These are phyloP conservation scores for Drosophila kanekoi DNA, from an alignment of 2,888 invertebrate genomes.

Conservation along the genomic window DNA sequence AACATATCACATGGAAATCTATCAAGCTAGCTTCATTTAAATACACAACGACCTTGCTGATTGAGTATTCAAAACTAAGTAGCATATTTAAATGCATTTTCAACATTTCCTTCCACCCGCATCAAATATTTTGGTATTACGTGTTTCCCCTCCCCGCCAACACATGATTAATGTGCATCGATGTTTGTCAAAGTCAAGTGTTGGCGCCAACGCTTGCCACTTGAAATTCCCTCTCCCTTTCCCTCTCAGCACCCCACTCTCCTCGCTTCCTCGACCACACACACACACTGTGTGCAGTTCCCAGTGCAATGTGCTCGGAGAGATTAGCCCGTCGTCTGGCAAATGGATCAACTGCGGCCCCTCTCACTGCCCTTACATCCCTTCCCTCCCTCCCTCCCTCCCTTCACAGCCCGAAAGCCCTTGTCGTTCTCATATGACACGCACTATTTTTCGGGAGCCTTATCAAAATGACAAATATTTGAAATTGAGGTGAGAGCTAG, in stretches of 20 bases:
- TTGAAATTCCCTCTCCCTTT: slow-evolving; percentile 39
- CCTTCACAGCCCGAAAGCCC: slow-evolving; percentile 1
- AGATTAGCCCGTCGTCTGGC: slow-evolving; percentile 40
- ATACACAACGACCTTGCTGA: slow-evolving; percentile 27
- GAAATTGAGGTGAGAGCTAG: slow-evolving; percentile 66
- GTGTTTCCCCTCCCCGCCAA: slow-evolving; percentile 27
- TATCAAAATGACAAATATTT: slow-evolving; percentile 74
- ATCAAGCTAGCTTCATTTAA: slow-evolving; percentile 5
- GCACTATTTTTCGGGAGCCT: slow-evolving; percentile 61
- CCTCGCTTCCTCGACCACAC: neutral
- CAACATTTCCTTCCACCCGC: slow-evolving; percentile 6
- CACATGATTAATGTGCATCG: slow-evolving; percentile 62
- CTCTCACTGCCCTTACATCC: no score
- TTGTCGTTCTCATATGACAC: slow-evolving; percentile 29
- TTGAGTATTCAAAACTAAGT: neutral
- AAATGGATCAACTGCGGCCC: neutral
- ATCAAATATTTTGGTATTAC: slow-evolving; percentile 7
- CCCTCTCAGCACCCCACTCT: no score
- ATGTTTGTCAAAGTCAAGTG: slow-evolving; percentile 80
- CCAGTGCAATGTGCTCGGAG: slow-evolving; percentile 46
- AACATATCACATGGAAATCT: slow-evolving; percentile 6
- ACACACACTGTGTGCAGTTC: slow-evolving; percentile 47
- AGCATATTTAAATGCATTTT: slow-evolving; percentile 16
- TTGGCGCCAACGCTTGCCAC: slow-evolving; percentile 78
- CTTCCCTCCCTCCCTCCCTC: no score